Evolutionary conservation across 2,797 vertebrate genomes (phyloP).

Genomic region (Clarias pachynema): DNA sequence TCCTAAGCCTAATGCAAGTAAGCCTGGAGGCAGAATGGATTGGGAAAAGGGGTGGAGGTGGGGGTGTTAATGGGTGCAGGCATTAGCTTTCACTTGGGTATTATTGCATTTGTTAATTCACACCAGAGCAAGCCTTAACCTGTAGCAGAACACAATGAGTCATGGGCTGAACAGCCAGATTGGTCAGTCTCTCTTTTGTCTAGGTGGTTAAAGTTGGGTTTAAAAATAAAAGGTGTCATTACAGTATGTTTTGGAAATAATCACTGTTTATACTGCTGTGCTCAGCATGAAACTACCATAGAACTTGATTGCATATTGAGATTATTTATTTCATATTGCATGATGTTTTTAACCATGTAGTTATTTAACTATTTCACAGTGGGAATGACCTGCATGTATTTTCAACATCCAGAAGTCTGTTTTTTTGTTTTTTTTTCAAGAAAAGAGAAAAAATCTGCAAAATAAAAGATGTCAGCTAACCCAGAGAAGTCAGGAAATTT

Average conservation of each 20-base stretch:
- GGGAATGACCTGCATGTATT: slow-evolving; percentile 11
- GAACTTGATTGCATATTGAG: not conserved
- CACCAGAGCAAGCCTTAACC: slow-evolving; percentile 61
- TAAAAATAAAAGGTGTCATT: slow-evolving; percentile 16
- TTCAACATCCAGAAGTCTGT: slow-evolving; percentile 16
- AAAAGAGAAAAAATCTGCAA: slow-evolving; percentile 24
- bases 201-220: slow-evolving; percentile 1
- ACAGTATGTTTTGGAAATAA: not conserved
- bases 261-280: not conserved
- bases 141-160: slow-evolving; percentile 29
- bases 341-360: not conserved
- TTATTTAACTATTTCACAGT: not conserved
- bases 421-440: not conserved
- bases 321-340: slow-evolving; percentile 7
- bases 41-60: not conserved
- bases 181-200: slow-evolving; percentile 41
- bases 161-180: slow-evolving; percentile 38
- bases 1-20: slow-evolving; percentile 42
- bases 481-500: slow-evolving; percentile 21
- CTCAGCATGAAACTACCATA: not conserved
- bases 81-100: slow-evolving; percentile 40
- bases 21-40: slow-evolving; percentile 43
- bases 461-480: slow-evolving; percentile 28
- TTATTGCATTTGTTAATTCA: slow-evolving; percentile 59
- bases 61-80: not conserved